phyloP scores from a whole-genome alignment of 2,113 vertebrate genomes.

The Lampris megalopsis region DNA sequence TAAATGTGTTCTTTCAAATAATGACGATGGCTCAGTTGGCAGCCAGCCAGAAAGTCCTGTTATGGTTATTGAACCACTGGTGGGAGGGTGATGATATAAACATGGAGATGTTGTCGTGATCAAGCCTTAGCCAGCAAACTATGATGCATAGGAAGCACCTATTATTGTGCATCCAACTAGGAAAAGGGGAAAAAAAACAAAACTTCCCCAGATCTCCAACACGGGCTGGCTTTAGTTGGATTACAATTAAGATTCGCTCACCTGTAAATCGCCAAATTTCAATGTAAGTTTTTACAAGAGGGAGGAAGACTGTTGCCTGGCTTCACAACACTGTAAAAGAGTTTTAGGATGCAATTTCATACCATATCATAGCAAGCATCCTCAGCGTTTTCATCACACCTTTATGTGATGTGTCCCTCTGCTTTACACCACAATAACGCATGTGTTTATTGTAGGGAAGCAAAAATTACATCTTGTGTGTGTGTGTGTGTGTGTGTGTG shows the following conservation, averaged over 20 bases:
- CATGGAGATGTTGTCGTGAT: background rate
- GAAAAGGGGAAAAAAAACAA: conserved; percentile 6
- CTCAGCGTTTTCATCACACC: conserved; percentile 60
- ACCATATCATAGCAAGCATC: conserved; percentile 52
- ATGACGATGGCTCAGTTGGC: conserved; percentile 55
- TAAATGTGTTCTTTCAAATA: conserved; percentile 37
- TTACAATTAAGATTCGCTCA: conserved; percentile 49
- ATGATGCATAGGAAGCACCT: conserved; percentile 10
- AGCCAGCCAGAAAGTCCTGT: conserved; percentile 34
- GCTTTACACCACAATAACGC: conserved; percentile 70
- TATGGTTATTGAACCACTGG: conserved; percentile 31
- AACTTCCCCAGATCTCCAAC: conserved; percentile 22
- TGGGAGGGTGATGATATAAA: conserved; percentile 24
- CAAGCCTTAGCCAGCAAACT: conserved; percentile 21
- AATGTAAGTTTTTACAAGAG: conserved; percentile 56
- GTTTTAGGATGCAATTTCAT: conserved; percentile 60
- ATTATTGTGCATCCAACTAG: conserved; percentile 16
- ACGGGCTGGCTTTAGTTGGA: conserved; percentile 40
- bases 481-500: conserved; percentile 3
- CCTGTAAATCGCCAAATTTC: conserved; percentile 52
- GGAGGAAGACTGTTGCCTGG: conserved; percentile 41
- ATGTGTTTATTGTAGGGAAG: conserved; percentile 58
- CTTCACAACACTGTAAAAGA: conserved; percentile 53
- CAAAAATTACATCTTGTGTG: conserved; percentile 19
- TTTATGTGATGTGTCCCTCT: conserved; percentile 52